Percentiles rank a stretch among this genome's conserved stretches.
Evolutionary conservation across 53 echinoderm and acorn worm genomes (phyloP).

Genomic region (Temnopleurus reevesii): DNA sequence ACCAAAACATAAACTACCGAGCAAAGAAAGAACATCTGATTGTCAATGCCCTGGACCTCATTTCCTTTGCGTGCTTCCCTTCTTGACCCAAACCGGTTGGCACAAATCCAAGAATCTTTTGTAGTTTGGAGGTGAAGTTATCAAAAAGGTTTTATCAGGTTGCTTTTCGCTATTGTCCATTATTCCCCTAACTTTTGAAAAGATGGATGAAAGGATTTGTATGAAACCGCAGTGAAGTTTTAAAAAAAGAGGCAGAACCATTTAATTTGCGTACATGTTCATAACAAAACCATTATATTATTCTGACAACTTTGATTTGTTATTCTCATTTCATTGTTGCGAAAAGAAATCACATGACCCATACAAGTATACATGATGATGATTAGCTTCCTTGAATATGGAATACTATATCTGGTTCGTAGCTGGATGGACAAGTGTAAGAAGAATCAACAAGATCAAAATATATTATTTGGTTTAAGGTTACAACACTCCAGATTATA

Average conservation of each 20-base stretch:
- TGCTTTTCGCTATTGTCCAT: background rate
- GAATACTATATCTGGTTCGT: no score
- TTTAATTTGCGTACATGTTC: background rate
- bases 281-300: no score
- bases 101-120: background rate
- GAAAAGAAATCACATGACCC: no score
- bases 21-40: background rate
- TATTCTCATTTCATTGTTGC: no score
- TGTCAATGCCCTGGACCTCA: background rate
- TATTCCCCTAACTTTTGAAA: background rate
- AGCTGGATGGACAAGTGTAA: no score
- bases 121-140: background rate
- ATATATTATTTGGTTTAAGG: no score
- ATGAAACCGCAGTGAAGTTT: background rate
- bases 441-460: no score
- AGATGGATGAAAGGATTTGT: background rate
- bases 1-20: conserved; percentile 10
- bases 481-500: no score
- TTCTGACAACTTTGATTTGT: no score
- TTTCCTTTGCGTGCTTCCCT: background rate
- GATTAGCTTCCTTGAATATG: no score
- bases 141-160: background rate
- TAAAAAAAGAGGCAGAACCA: background rate
- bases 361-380: no score
- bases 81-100: conserved; percentile 47